Base-by-base conservation (phyloP, 2,888 invertebrate species). In the Mycogona germanica region DNA sequence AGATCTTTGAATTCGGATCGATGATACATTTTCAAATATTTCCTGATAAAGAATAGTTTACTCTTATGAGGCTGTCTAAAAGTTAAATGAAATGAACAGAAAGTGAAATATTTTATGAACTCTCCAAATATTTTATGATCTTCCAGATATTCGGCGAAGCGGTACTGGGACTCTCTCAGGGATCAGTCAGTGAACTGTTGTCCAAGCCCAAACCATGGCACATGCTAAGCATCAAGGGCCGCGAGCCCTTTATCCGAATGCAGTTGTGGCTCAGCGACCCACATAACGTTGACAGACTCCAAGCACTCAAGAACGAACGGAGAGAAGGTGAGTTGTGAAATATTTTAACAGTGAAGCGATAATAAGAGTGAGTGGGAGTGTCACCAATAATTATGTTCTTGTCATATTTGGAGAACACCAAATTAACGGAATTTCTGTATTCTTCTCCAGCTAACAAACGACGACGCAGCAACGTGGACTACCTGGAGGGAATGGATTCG, bases 131-230 rank as follows among this genome's bases (percentile, higher is more conserved):
- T 37, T 50, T 60, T 12, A 32, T 17, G 3, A 62, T 59, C 57
- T 72, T 72, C 12, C 69, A 79, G 76, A 89, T 92, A 59, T 97
- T 98, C 66, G 98, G 97, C 9, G 97, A 98, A 73, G 93, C 92
- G 0, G 95, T 98, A 3, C 76, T 98, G 14, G 96, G 95, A 0
- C 75, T 97, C 28, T 93, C 93, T 0, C 96, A 97, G 72, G 96
- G 92, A 12, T 92, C 96, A 2, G 96, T 96, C 12, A 95, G 93
- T 65, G 98, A 98, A 71, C 75, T 98, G 58, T 76, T 98, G 6
- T 93, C 95, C 57, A 96, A 96, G 70, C 97, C 97, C 3, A 97
- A 97, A 66, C 96, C 96, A 0, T 97, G 97, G 96, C 93, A 93
- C 68, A 93, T 96, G 93, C 78, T 97, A 52, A 95, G 93, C 67